Conservation (phyloP, 2,113 vertebrate genomes). For the Cheirogaleus medius region DNA sequence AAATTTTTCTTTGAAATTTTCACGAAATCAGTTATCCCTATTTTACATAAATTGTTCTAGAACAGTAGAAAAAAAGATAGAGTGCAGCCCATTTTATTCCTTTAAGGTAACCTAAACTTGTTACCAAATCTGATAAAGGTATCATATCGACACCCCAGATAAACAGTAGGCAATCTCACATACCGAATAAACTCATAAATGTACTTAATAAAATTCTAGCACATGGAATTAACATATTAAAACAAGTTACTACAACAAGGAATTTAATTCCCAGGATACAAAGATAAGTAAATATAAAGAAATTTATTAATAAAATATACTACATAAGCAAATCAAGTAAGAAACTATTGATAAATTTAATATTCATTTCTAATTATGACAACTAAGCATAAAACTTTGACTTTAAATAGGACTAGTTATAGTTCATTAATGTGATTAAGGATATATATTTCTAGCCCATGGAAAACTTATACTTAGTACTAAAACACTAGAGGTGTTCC, state of each 20-base stretch:
- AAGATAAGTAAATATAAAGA: constrained; percentile 1
- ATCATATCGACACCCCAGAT: not conserved
- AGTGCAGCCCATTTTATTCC: not conserved
- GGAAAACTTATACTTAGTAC: not conserved
- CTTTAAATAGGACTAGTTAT: not conserved
- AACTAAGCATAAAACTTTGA: not conserved
- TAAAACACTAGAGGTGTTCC: not conserved
- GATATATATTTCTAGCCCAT: not conserved
- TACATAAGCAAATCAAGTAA: constrained; percentile 21
- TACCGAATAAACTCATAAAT: not conserved
- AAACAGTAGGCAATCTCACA: not conserved
- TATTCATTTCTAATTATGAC: not conserved
- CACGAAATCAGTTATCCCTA: not conserved
- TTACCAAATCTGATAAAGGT: not conserved
- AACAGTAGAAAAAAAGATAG: not conserved
- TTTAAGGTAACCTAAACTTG: constrained; percentile 26
- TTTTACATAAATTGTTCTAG: not conserved
- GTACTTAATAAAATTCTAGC: not conserved
- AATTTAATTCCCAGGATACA: constrained; percentile 12
- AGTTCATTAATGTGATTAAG: not conserved
- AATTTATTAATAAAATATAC: not conserved
- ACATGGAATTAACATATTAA: not conserved
- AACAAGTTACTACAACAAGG: not conserved
- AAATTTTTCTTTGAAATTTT: constrained; percentile 29
- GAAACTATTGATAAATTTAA: not conserved